Base-by-base conservation (phyloP, 2,888 invertebrate genomes). In the Torymus tubicola region DNA sequence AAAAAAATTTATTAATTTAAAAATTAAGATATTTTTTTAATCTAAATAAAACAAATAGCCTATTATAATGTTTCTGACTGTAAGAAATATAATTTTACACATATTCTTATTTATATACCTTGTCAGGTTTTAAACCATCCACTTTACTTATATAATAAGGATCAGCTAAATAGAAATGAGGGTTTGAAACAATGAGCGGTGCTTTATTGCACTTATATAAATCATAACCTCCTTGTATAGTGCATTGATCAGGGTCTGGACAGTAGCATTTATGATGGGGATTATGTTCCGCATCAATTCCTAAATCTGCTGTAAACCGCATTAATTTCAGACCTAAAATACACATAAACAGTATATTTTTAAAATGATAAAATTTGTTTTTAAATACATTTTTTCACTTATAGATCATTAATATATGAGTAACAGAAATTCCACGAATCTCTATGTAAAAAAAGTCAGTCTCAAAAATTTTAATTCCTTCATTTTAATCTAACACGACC, bases 181-280 rank as follows among this genome's bases (percentile, higher is more conserved):
- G 97, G 88, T 96, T 87, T 0, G 97, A 95, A 0, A 93, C 95
- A 12, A 95, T 92, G 65, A 97, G 89, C 0, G 97, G 97, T 0
- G 93, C 95, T 0, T 94, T 94, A 0, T 93, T 85, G 82, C 96
- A 94, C 31, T 93, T 93, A 0, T 90, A 90, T 42, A 96, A 85
- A 87, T 96, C 96, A 92, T 95, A 94, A 0, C 95, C 91, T 0
- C 96, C 96, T 87, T 94, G 94, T 14, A 93, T 93, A 2, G 95
- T 93, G 84, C 96, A 96, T 0, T 93, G 93, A 0, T 93, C 93
- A 0, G 93, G 93, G 3, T 93, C 87, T 2, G 88, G 88, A 69
- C 93, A 93, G 83, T 91, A 94, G 85, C 94, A 94, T 82, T 92
- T 92, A 53, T 93, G 91, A 1, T 91, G 91, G 0, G 92, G 91